Base-by-base conservation (phyloP, 2,113 vertebrate genomes). In the Corythornis madagascariensis region DNA sequence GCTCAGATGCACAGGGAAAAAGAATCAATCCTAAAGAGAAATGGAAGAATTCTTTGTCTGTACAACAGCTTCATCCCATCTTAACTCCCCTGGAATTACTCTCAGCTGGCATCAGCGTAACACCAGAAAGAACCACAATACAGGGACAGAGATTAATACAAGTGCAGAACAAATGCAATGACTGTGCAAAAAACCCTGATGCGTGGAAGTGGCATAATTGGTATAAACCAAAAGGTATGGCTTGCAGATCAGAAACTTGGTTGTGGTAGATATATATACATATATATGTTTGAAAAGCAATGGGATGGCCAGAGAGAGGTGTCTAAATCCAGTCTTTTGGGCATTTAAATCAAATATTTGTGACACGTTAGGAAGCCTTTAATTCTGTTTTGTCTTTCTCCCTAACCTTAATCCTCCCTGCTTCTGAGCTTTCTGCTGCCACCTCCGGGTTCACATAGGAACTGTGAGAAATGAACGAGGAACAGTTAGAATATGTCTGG, bases 21-120 rank as follows among this genome's bases (percentile, higher is more conserved):
- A 81, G 25, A 84, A 80, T 75, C 63, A 76, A 9, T 88, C 60
- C 70, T 88, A 69, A 92, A 64, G 65, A 92, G 64, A 82, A 92
- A 48, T 3, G 6, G 20, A 82, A 7, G 67, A 72, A 73, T 88
- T 76, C 6, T 73, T 76, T 82, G 1, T 72, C 59, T 85, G 69
- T 91, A 53, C 14, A 61, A 60, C n/a, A 45, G 26, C 52, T 89
- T 82, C 84, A 72, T 72, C 16, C 45, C 31, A 50, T 26, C 31
- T 76, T 92, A 59, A 69, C 75, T 73, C 55, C 33, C 45, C 28
- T 55, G 50, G 82, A 88, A 87, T 69, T 76, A 45, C 63, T 76
- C 74, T 92, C 38, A 84, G 26, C 35, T 84, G 65, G 31, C 57
- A 84, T 53, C 82, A 72, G 43, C 60, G 21, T 42, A 72, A 47